A percentile compares a stretch with the other conserved stretches of the same genome.
phyloP scores from a whole-genome alignment of 2,888 invertebrate species.

The Limnephilus marmoratus region DNA sequence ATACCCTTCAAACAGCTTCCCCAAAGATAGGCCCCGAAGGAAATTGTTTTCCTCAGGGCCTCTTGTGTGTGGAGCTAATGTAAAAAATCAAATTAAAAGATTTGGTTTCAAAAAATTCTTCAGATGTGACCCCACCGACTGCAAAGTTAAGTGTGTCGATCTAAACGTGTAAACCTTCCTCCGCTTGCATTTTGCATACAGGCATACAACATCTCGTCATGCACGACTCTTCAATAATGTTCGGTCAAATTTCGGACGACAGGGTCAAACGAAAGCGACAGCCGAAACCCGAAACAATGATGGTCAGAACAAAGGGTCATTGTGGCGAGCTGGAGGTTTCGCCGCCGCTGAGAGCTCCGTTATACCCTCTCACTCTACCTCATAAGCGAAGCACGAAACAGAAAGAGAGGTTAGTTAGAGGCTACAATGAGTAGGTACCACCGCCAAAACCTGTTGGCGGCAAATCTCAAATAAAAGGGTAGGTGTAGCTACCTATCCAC shows the following conservation, averaged over 20 bases:
- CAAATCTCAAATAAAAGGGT: not conserved
- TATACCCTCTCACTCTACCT: not conserved
- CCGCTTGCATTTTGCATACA: not conserved
- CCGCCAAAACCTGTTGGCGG: not conserved
- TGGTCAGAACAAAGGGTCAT: not conserved
- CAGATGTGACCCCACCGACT: not conserved
- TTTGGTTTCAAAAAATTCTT: not conserved
- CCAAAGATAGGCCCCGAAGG: too few species aligned
- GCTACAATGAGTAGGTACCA: not conserved
- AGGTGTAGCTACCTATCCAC: too few species aligned
- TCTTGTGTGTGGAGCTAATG: too few species aligned
- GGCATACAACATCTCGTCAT: not conserved
- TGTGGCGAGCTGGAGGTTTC: not conserved
- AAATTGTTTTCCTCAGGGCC: too few species aligned
- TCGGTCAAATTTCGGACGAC: not conserved
- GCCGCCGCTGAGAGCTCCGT: not conserved
- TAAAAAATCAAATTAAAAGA: too few species aligned
- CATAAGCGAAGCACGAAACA: not conserved
- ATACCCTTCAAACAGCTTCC: too few species aligned
- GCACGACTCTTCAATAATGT: constrained; percentile 3
- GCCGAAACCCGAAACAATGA: not conserved
- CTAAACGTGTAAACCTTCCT: not conserved
- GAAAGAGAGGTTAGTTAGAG: not conserved
- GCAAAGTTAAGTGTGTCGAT: not conserved
- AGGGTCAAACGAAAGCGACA: not conserved